A percentile compares a stretch with the other conserved stretches of the same genome.
phyloP scores from a whole-genome alignment of 2,797 vertebrate genomes.

The Tragopan temminckii region DNA sequence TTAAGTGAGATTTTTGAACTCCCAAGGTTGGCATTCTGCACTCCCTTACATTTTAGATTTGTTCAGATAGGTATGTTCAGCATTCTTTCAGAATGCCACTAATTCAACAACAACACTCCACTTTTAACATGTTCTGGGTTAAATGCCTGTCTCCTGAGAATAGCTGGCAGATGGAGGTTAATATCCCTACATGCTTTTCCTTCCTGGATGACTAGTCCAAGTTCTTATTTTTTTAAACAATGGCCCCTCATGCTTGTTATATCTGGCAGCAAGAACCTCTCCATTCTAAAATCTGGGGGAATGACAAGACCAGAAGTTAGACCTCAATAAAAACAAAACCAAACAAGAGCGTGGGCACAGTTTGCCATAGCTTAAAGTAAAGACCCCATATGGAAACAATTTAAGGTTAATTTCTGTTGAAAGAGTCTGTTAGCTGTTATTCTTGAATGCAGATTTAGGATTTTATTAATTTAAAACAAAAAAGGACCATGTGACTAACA shows the following conservation, averaged over 20 bases:
- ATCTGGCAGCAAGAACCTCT: conserved; percentile 54
- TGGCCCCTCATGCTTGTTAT: conserved; percentile 49
- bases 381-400: conserved; percentile 86
- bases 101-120: not conserved
- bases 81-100: not conserved
- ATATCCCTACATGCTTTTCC: conserved; percentile 46
- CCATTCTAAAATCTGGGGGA: conserved; percentile 49
- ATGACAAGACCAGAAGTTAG: conserved; percentile 43
- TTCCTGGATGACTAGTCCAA: conserved; percentile 43
- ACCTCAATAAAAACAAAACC: conserved; percentile 23
- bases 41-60: not conserved
- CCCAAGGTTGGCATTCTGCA: not conserved
- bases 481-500: conserved; percentile 77
- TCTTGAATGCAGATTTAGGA: conserved; percentile 81
- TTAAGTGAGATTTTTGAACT: not conserved
- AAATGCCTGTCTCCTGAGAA: conserved; percentile 27
- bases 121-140: not conserved
- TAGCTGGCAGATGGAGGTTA: not conserved
- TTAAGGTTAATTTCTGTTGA: conserved; percentile 80
- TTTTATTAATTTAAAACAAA: conserved; percentile 86
- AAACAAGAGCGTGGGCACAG: conserved; percentile 54
- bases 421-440: conserved; percentile 74
- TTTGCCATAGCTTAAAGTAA: conserved; percentile 64
- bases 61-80: not conserved
- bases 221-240: conserved; percentile 63